phyloP scores from a whole-genome alignment of 2,113 vertebrate genomes.

The Forbesichthys agassizii region DNA sequence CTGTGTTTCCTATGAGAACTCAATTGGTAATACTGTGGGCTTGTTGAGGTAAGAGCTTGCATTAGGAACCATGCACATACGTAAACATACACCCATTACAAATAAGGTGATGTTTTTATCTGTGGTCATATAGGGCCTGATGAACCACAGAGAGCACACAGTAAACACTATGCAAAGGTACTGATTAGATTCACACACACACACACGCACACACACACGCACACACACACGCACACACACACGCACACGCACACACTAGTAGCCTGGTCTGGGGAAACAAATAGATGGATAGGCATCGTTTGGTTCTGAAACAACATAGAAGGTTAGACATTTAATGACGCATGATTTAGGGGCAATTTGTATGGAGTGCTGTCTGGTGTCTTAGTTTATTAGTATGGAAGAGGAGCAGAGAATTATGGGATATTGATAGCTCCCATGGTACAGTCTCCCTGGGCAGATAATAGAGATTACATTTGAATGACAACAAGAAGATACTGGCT shows the following conservation, averaged over 20 bases:
- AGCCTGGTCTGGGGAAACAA: background rate
- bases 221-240: too few relatives aligned
- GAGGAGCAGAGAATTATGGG: conserved; percentile 13
- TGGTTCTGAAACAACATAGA: conserved; percentile 25
- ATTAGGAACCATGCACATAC: too few relatives aligned
- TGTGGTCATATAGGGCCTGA: too few relatives aligned
- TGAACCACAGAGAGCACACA: too few relatives aligned
- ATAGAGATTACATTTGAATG: conserved; percentile 17
- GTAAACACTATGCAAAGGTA: too few relatives aligned
- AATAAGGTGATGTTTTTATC: too few relatives aligned
- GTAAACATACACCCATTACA: too few relatives aligned
- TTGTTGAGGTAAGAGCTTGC: too few relatives aligned
- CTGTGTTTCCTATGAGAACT: too few relatives aligned
- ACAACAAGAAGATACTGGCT: conserved; percentile 20
- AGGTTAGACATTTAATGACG: background rate
- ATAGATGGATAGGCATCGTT: conserved; percentile 25
- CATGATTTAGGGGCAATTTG: conserved; percentile 7
- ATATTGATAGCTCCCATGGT: conserved; percentile 32
- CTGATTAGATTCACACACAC: too few relatives aligned
- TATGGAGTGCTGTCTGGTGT: conserved; percentile 5
- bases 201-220: too few relatives aligned
- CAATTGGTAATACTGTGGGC: too few relatives aligned
- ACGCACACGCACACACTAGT: background rate
- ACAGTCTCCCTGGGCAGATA: conserved; percentile 33
- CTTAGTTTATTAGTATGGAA: conserved; percentile 44